Conservation (phyloP, 2,888 invertebrate species). For the Plagodis pulveraria region DNA sequence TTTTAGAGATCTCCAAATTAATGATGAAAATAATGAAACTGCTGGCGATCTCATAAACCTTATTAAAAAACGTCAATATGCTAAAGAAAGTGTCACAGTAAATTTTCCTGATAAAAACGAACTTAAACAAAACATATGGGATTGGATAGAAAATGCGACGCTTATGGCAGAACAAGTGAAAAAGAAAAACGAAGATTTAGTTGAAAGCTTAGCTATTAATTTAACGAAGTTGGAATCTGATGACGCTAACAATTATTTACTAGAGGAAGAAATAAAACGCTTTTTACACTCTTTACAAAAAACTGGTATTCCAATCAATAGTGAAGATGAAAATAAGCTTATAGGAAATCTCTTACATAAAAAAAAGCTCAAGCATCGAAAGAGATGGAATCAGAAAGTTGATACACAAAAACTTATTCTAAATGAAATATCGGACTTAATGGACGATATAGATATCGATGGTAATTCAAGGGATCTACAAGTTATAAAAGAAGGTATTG, state of each 20-base stretch:
- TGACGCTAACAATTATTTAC: conserved; percentile 6
- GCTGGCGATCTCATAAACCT: not conserved
- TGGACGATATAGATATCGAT: conserved; percentile 26
- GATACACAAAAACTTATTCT: conserved; percentile 25
- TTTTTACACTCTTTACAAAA: conserved; percentile 15
- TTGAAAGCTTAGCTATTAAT: conserved; percentile 12
- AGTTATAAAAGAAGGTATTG: conserved; percentile 30
- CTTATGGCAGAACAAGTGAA: conserved; percentile 6
- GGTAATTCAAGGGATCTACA: conserved; percentile 9
- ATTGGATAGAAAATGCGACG: conserved; percentile 16
- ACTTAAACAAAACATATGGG: conserved; percentile 9
- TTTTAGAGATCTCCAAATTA: not conserved
- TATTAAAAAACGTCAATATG: not conserved
- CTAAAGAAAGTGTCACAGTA: not conserved
- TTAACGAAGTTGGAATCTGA: conserved; percentile 7
- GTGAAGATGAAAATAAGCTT: conserved; percentile 11
- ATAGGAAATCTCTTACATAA: conserved; percentile 9
- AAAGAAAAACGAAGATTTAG: not conserved
- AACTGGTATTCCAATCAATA: conserved; percentile 8
- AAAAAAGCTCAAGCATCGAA: conserved; percentile 21
- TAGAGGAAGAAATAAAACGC: conserved; percentile 9
- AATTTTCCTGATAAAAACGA: conserved; percentile 5
- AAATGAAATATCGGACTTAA: conserved; percentile 28
- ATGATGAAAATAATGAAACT: not conserved
- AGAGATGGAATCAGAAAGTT: conserved; percentile 25